phyloP scores from a whole-genome alignment of 2,113 vertebrate species.

The Grus americana region DNA sequence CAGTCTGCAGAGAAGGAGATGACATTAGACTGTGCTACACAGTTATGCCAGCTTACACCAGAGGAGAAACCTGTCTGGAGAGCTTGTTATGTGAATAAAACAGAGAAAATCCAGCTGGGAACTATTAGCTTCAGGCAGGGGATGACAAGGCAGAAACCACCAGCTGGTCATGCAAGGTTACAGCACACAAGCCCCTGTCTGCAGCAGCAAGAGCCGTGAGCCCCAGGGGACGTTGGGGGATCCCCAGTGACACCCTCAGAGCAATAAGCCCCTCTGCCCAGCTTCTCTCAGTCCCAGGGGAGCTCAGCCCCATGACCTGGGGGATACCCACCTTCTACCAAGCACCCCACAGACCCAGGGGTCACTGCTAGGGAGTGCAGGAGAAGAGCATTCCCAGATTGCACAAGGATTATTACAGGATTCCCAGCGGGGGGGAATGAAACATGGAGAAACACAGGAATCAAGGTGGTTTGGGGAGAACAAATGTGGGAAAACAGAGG shows the following conservation, averaged over 20 bases:
- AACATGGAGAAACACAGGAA: neutral
- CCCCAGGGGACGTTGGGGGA: too few species aligned
- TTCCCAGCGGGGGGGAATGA: neutral
- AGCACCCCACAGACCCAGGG: neutral
- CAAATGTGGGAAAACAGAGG: neutral
- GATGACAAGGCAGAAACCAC: neutral
- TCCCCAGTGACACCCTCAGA: neutral
- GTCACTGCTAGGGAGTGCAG: neutral
- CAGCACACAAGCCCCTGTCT: fast-evolving
- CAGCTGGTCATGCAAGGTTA: fast-evolving
- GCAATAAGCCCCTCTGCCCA: neutral
- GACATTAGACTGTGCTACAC: neutral
- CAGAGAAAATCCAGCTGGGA: neutral
- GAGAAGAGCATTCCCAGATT: neutral
- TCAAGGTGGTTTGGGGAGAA: neutral
- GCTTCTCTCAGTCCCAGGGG: neutral
- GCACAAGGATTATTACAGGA: neutral
- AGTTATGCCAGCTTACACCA: too few species aligned
- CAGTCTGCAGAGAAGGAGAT: neutral
- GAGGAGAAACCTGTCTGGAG: neutral
- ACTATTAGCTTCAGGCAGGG: neutral
- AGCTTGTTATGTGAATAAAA: too few species aligned
- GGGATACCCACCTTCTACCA: neutral
- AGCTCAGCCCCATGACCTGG: neutral
- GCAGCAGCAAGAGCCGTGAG: neutral